A percentile compares a stretch with the other conserved stretches of the same genome.
Evolutionary conservation across 2,797 vertebrate species (phyloP).

Genomic region (Acomys russatus): DNA sequence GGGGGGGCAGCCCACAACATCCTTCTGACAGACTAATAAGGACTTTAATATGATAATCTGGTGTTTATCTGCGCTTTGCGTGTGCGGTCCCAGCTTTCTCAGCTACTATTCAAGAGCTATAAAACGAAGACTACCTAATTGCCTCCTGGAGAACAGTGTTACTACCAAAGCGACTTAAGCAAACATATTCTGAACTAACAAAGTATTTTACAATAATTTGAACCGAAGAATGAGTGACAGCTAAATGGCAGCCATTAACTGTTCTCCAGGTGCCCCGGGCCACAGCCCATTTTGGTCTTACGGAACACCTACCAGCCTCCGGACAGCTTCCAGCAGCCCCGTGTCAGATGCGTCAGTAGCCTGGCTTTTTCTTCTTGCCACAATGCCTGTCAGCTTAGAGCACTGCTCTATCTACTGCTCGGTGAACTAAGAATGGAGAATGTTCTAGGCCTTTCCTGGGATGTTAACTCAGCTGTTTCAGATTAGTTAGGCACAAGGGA

Average conservation of each 20-base stretch:
- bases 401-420: constrained; percentile 35
- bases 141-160: constrained; percentile 79
- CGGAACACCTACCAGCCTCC: constrained; percentile 62
- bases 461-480: constrained; percentile 16
- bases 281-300: constrained; percentile 57
- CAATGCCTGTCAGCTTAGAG: constrained; percentile 54
- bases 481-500: not conserved
- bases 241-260: constrained; percentile 73
- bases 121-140: constrained; percentile 81
- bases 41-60: constrained; percentile 82
- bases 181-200: constrained; percentile 82
- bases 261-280: constrained; percentile 66
- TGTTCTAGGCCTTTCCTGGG: not conserved
- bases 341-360: constrained; percentile 45
- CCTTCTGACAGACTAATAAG: constrained; percentile 81
- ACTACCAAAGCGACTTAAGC: constrained; percentile 77
- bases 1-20: not conserved
- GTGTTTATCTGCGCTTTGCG: constrained; percentile 74
- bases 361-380: not conserved
- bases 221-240: constrained; percentile 72
- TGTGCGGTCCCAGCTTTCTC: constrained; percentile 71
- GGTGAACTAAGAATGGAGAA: constrained; percentile 31
- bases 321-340: constrained; percentile 59
- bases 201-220: constrained; percentile 79
- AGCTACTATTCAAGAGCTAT: constrained; percentile 74